A percentile compares a stretch with the other conserved stretches of the same genome.
Conservation (phyloP, 2,113 vertebrate genomes). For the Cettia cetti region DNA sequence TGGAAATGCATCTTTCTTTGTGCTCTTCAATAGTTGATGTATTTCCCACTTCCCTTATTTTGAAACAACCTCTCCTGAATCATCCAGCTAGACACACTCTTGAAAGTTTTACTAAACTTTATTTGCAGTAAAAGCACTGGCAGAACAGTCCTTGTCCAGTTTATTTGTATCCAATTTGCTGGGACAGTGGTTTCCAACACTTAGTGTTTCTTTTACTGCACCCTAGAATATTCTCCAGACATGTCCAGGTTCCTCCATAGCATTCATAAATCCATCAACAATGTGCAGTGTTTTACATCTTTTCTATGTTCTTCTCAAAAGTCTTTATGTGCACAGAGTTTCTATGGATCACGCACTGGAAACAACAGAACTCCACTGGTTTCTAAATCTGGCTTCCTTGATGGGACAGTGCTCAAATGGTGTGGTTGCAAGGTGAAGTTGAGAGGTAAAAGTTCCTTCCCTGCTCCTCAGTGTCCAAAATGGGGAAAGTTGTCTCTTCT, state of each 20-base stretch:
- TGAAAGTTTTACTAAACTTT: background rate
- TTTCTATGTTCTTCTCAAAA: background rate
- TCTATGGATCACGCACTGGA: background rate
- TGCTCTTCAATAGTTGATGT: background rate
- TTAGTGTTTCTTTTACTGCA: background rate
- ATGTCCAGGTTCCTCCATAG: background rate
- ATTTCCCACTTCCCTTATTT: background rate
- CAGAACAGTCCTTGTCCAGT: background rate
- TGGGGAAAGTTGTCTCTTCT: background rate
- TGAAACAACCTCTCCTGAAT: background rate
- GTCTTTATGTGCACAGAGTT: background rate
- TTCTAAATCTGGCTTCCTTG: background rate
- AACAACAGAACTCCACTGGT: background rate
- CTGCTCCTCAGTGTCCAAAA: background rate
- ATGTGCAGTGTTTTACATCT: background rate
- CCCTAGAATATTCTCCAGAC: background rate
- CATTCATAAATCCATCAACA: background rate
- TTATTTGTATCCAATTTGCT: background rate
- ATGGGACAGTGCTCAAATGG: background rate
- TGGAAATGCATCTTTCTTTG: background rate
- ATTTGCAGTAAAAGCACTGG: background rate
- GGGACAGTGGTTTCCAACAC: background rate
- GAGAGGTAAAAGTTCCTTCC: background rate
- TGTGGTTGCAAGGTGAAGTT: background rate
- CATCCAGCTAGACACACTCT: background rate